Percentiles rank a stretch among this genome's conserved stretches.
Conservation (phyloP, 2,113 vertebrate species). For the Euleptes europaea region DNA sequence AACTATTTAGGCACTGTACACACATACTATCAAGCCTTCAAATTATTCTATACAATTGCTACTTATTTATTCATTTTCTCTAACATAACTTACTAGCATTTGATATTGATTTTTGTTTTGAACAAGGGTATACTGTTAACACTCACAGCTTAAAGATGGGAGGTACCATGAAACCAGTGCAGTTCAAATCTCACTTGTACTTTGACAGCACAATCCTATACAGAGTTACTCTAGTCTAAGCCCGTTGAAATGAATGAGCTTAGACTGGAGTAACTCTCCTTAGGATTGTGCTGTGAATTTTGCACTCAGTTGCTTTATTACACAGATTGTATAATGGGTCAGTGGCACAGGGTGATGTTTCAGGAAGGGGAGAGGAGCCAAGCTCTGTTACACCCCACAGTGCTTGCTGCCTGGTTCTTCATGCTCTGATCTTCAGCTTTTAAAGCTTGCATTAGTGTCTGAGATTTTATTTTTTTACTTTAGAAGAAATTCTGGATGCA, state of each 20-base stretch:
- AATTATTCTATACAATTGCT: not conserved
- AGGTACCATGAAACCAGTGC: not conserved
- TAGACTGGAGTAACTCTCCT: too few relatives aligned
- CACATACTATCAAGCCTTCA: not conserved
- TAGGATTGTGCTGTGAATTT: too few relatives aligned
- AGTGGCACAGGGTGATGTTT: not conserved
- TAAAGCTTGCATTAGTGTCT: not conserved
- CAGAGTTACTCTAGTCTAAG: too few relatives aligned
- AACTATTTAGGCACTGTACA: not conserved
- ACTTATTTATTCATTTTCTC: not conserved
- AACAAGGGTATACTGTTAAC: not conserved
- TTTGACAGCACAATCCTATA: too few relatives aligned
- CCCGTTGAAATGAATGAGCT: too few relatives aligned
- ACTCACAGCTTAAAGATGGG: not conserved
- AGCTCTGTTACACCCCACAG: not conserved
- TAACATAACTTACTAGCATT: not conserved
- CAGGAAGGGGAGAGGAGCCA: not conserved
- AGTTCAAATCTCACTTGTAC: not conserved
- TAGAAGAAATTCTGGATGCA: slow-evolving; percentile 86
- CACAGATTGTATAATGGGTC: too few relatives aligned
- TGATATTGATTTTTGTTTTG: not conserved
- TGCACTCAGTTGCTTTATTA: too few relatives aligned
- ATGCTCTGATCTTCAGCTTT: not conserved
- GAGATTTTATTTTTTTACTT: not conserved
- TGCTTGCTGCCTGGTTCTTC: not conserved